A percentile compares a stretch with the other conserved stretches of the same genome.
phyloP scores from a whole-genome alignment of 2,113 vertebrate species.

The Lathamus discolor region DNA sequence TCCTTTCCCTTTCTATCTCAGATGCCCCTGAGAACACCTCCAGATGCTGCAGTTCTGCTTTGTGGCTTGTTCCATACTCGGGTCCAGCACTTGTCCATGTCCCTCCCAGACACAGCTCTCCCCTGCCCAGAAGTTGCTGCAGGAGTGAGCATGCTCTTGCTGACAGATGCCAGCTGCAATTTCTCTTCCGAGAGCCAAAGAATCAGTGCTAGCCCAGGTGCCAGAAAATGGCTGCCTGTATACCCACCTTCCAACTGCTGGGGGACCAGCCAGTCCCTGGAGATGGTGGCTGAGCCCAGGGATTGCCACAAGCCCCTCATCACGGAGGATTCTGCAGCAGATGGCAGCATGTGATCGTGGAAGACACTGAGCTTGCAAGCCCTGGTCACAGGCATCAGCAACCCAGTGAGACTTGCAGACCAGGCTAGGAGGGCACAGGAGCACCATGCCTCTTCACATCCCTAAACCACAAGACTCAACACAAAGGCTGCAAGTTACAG shows the following conservation, averaged over 20 bases:
- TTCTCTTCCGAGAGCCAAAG: not conserved
- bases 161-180: not conserved
- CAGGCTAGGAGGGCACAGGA: not conserved
- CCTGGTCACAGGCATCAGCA: accelerated
- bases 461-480: not conserved
- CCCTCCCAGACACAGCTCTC: not conserved
- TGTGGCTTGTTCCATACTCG: not conserved
- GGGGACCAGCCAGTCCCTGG: accelerated
- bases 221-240: not conserved
- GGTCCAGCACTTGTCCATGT: not conserved
- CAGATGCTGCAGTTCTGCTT: not conserved
- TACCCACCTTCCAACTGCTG: accelerated
- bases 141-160: not conserved
- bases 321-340: not conserved
- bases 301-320: not conserved
- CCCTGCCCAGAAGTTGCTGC: not conserved
- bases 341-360: not conserved
- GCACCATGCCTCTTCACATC: too few relatives aligned
- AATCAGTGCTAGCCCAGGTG: not conserved
- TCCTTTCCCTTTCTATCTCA: not conserved
- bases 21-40: not conserved
- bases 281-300: not conserved
- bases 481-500: not conserved
- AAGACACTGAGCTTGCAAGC: not conserved
- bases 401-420: not conserved